phyloP scores from a whole-genome alignment of 2,888 invertebrate genomes.

The Hymenopus coronatus region DNA sequence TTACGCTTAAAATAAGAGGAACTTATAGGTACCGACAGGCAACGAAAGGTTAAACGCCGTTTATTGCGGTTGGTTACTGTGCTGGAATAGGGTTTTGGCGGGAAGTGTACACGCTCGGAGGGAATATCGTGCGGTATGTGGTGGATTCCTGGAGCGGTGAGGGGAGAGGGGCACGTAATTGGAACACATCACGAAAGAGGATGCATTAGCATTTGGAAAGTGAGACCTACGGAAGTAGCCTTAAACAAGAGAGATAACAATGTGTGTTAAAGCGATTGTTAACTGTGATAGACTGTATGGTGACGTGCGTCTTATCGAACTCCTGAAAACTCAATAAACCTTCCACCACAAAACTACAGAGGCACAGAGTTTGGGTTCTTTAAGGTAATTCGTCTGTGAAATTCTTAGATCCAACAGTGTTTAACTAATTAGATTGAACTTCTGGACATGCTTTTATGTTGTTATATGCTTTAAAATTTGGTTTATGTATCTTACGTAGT shows the following conservation, averaged over 20 bases:
- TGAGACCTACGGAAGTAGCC: neutral
- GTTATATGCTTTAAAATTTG: no score
- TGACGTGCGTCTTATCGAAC: neutral
- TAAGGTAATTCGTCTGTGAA: no score
- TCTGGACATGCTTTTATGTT: no score
- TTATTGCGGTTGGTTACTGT: neutral
- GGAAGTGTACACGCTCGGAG: neutral
- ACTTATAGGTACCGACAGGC: no score
- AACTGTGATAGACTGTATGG: neutral
- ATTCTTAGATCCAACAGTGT: no score
- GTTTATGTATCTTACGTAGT: no score
- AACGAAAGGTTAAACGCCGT: neutral
- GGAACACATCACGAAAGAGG: constrained; percentile 14
- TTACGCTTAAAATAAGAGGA: no score
- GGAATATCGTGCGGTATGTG: neutral
- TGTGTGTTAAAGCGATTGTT: constrained; percentile 1
- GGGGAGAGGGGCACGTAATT: neutral
- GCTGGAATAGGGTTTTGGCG: neutral
- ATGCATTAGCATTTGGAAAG: constrained; percentile 7
- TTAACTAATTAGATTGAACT: no score
- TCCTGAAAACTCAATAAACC: neutral
- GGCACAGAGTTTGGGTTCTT: no score
- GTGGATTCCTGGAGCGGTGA: neutral
- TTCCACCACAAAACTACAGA: neutral
- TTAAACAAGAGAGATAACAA: neutral